Base-by-base conservation (phyloP, 2,113 vertebrate genomes). In the Tragelaphus buxtoni region DNA sequence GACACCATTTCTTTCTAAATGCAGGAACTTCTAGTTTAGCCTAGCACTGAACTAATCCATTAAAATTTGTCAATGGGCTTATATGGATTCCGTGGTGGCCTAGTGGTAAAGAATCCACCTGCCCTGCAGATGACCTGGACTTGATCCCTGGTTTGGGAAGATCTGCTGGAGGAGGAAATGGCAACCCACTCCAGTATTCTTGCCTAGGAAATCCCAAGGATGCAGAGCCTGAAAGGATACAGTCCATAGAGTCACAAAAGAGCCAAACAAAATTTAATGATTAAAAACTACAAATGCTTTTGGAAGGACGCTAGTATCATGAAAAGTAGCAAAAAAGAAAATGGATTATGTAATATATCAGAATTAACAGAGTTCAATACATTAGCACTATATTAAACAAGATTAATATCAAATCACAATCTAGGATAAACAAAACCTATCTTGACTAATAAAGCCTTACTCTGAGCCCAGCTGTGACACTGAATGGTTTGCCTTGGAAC, bases 311-410 rank as follows among this genome's bases (percentile, higher is more conserved):
- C 10, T 76, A 95, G 30, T 95, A 61, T 85, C 32, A 81, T 92
- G 95, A 97, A 95, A 49, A 91, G 86, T 20, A 93, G 91, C 28
- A 88, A 93, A 39, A 86, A 80, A 88, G 35, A 61, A 91, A 97
- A 24, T 83, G 90, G 0, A 74, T 63, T 58, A 63, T 79, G 9
- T 55, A 49, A 86, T 91, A 56, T 7, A 60, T 28, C 82, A 96
- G 55, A 82, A 32, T 65, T 53, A 88, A 58, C 28, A 93, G 51
- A 94, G 24, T 76, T 96, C 88, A 89, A 24, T 69, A 56, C 39
- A 74, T 45, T 65, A 58, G 20, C 39, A 47, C 7, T 58, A 58
- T 80, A 51, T 88, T 74, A 56, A 28, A 82, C 49, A 94, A 90
- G 4, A 58, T 92, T 39, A 83, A 9, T 60, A 49, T 90, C 11